These are phyloP conservation scores for Prunella fulvescens DNA, from an alignment of 2,113 vertebrate genomes.

Conservation along the genomic window DNA sequence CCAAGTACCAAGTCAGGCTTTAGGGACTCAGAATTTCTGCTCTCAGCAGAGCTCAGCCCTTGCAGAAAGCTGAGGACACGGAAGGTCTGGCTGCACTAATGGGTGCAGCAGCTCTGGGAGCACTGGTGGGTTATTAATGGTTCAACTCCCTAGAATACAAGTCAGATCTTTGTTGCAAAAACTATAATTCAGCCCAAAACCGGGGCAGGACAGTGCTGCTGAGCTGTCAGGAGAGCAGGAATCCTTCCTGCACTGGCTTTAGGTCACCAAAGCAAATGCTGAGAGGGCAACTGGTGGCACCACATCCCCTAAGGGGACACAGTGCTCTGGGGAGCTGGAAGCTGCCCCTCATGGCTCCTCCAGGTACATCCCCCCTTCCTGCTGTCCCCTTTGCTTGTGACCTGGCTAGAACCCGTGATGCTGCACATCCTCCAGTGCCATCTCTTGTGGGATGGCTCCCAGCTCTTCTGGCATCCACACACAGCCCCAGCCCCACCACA, in stretches of 20 bases:
- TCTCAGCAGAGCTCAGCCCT: neutral
- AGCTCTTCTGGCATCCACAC: rapidly evolving
- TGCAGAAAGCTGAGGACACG: neutral
- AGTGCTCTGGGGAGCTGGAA: neutral
- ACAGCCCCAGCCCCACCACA: neutral
- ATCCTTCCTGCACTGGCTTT: neutral
- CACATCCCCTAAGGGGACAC: neutral
- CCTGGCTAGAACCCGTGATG: rapidly evolving
- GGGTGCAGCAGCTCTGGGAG: neutral
- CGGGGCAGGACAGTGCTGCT: neutral
- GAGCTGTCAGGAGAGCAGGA: neutral
- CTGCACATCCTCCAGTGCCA: neutral
- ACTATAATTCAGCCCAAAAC: neutral
- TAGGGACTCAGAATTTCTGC: neutral
- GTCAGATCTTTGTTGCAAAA: neutral
- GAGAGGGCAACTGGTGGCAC: neutral
- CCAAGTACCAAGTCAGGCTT: neutral
- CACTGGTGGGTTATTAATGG: neutral
- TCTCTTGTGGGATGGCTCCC: neutral
- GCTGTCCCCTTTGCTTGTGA: neutral
- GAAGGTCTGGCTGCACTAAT: neutral
- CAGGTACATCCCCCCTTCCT: neutral
- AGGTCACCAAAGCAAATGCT: neutral
- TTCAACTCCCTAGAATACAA: neutral
- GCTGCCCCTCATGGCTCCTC: neutral